Evolutionary conservation across 2,797 vertebrate species (phyloP).

Genomic region (Craterocephalus amniculus): DNA sequence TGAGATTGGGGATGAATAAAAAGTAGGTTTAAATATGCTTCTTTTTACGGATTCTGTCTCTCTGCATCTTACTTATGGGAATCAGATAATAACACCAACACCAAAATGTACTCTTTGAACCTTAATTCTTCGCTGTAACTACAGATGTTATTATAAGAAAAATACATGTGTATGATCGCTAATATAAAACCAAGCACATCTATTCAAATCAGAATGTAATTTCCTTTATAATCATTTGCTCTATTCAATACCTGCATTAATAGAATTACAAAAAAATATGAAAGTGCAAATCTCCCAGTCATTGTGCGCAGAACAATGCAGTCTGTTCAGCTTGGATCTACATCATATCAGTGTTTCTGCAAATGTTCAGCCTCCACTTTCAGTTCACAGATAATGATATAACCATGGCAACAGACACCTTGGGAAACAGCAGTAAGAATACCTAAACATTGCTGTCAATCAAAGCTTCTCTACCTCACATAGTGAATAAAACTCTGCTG

Average conservation of each 20-base stretch:
- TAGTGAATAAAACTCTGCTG: conserved; percentile 43
- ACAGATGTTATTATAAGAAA: not conserved
- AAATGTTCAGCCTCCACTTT: conserved; percentile 68
- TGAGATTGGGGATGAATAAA: not conserved
- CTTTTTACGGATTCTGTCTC: conserved; percentile 32
- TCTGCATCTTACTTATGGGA: conserved; percentile 49
- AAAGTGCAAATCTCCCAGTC: conserved; percentile 19
- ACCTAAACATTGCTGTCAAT: conserved; percentile 63
- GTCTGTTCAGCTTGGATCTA: conserved; percentile 40
- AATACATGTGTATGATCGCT: not conserved
- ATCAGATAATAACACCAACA: conserved; percentile 22
- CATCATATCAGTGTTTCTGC: conserved; percentile 53
- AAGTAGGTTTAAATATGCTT: conserved; percentile 3
- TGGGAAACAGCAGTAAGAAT: conserved; percentile 56
- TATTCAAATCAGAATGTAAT: conserved; percentile 11
- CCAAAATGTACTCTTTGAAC: conserved; percentile 2
- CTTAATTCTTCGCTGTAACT: conserved; percentile 16
- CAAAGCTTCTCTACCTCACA: conserved; percentile 46
- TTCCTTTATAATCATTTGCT: conserved; percentile 24
- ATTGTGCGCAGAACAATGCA: conserved; percentile 41
- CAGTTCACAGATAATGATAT: conserved; percentile 71
- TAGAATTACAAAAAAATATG: conserved; percentile 25
- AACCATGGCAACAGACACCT: conserved; percentile 78
- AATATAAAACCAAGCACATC: not conserved
- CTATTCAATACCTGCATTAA: conserved; percentile 19